These are phyloP conservation scores for Eurosta solidaginis DNA, from an alignment of 1,140 invertebrate species.

Conservation along the genomic window DNA sequence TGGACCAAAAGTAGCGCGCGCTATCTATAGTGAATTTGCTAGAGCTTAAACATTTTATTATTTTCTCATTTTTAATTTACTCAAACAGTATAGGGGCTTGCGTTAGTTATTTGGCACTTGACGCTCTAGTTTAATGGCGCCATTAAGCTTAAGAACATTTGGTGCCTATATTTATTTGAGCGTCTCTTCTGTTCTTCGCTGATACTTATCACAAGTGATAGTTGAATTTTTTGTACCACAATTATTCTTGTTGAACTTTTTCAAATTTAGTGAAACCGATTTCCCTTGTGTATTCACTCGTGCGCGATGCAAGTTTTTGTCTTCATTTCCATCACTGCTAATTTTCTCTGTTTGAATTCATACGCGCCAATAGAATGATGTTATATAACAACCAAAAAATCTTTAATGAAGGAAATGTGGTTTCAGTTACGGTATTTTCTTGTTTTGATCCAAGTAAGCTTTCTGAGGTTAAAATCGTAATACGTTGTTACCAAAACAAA, in stretches of 20 bases:
- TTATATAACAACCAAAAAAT: conserved; percentile 37
- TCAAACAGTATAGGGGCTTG: too few relatives aligned
- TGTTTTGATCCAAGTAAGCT: conserved; percentile 40
- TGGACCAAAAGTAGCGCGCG: too few relatives aligned
- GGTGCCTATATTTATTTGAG: too few relatives aligned
- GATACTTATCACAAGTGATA: neutral
- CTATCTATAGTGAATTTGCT: too few relatives aligned
- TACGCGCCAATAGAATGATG: neutral
- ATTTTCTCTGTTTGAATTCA: neutral
- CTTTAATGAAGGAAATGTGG: conserved; percentile 57
- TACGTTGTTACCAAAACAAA: neutral
- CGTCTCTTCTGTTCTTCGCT: neutral
- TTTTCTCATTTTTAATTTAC: too few relatives aligned
- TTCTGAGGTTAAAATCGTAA: neutral
- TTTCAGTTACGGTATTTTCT: conserved; percentile 58
- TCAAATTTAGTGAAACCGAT: conserved; percentile 54
- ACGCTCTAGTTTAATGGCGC: too few relatives aligned
- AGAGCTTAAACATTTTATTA: too few relatives aligned
- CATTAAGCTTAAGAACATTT: too few relatives aligned
- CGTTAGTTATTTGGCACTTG: too few relatives aligned
- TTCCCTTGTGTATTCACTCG: conserved; percentile 41
- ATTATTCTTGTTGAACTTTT: conserved; percentile 37
- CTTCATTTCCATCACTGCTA: neutral
- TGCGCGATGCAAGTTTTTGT: conserved; percentile 1
- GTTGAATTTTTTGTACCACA: neutral